phyloP scores from a whole-genome alignment of 2,888 invertebrate species.

The Tupiocoris notatus region DNA sequence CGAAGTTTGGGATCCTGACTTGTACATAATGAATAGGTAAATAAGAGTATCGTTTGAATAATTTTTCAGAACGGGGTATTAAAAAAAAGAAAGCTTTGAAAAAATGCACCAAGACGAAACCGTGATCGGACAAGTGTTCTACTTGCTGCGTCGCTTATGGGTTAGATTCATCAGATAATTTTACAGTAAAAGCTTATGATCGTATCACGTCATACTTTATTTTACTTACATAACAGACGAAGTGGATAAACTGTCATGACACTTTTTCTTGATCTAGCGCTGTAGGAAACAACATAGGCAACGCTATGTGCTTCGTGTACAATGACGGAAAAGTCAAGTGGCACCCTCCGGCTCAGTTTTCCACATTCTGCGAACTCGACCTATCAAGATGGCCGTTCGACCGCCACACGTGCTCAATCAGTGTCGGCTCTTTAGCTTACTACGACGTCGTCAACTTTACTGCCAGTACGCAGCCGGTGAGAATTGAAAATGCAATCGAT shows the following conservation, averaged over 20 bases:
- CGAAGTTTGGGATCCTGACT: slow-evolving; percentile 77
- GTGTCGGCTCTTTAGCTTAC: slow-evolving; percentile 73
- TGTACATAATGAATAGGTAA: slow-evolving; percentile 69
- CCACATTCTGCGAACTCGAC: slow-evolving; percentile 65
- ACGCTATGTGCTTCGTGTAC: slow-evolving; percentile 59
- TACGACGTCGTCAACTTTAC: slow-evolving; percentile 58
- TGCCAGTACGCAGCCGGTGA: slow-evolving; percentile 46
- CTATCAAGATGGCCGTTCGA: slow-evolving; percentile 75
- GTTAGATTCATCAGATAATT: no score
- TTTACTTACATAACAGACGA: no score
- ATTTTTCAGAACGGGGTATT: no score
- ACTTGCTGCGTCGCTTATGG: no score
- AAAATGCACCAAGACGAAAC: no score
- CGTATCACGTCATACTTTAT: no score
- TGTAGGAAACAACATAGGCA: slow-evolving; percentile 62
- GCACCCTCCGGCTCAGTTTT: slow-evolving; percentile 69
- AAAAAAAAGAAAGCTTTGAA: no score
- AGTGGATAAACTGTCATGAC: no score
- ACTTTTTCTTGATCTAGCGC: slow-evolving; percentile 56
- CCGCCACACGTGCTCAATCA: slow-evolving; percentile 64
- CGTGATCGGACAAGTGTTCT: no score
- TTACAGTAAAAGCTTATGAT: no score
- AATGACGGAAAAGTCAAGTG: slow-evolving; percentile 61
- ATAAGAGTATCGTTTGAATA: no score
- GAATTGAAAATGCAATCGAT: no score